Evolutionary conservation across 2,797 vertebrate species (phyloP).

Genomic region (Neosilurus hyrtlii): DNA sequence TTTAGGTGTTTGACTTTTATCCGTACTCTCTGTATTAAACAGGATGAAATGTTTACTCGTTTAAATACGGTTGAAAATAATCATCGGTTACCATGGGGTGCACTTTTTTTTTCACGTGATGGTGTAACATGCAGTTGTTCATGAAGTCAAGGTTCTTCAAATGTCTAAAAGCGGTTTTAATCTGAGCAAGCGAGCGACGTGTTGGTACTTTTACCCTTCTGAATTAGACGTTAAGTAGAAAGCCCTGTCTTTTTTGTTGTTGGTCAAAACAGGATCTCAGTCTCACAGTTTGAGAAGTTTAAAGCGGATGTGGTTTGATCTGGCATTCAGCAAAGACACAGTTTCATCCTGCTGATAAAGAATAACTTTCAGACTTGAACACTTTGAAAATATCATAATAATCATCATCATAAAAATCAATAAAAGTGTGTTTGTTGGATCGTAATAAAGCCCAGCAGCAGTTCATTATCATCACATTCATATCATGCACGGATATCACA

Average conservation of each 20-base stretch:
- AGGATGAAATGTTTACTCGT: too few relatives aligned
- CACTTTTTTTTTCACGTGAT: neutral
- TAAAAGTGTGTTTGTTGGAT: neutral
- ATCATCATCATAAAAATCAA: too few relatives aligned
- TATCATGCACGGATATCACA: neutral
- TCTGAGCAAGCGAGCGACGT: neutral
- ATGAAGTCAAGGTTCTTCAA: neutral
- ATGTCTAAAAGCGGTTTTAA: neutral
- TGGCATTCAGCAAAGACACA: conserved; percentile 11
- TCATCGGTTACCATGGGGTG: too few relatives aligned
- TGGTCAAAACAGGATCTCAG: conserved; percentile 32
- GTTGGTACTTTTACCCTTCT: neutral
- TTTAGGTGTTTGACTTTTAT: too few relatives aligned
- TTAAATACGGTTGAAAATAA: too few relatives aligned
- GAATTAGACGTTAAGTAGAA: neutral
- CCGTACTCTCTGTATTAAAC: too few relatives aligned
- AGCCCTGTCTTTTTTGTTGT: neutral
- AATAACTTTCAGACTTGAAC: neutral
- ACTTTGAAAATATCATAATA: neutral
- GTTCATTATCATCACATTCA: neutral
- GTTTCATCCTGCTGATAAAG: conserved; percentile 24
- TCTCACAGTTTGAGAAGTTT: conserved; percentile 17
- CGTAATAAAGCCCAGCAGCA: neutral
- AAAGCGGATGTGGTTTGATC: conserved; percentile 49
- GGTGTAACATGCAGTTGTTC: neutral